A percentile compares a stretch with the other conserved stretches of the same genome.
Conservation (phyloP, 2,113 vertebrate species). For the Sturnira hondurensis region DNA sequence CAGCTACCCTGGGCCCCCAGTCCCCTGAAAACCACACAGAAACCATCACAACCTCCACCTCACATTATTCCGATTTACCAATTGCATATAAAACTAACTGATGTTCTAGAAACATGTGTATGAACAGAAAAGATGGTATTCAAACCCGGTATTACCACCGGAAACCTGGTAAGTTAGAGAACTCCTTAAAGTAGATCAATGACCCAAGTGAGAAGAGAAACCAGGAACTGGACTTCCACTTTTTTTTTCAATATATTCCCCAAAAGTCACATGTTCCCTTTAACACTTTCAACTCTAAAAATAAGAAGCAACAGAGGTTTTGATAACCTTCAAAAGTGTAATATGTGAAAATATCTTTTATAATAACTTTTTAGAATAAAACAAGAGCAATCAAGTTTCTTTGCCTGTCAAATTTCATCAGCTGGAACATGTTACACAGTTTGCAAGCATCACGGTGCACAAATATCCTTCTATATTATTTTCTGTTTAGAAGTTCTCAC, state of each 20-base stretch:
- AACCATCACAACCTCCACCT: not conserved
- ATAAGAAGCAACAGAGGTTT: not conserved
- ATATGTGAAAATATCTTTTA: not conserved
- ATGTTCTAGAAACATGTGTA: not conserved
- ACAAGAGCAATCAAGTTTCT: not conserved
- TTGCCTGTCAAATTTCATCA: not conserved
- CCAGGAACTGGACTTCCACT: not conserved
- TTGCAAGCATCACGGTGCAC: not conserved
- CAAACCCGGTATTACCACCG: not conserved
- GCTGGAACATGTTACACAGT: not conserved
- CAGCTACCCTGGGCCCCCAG: not conserved
- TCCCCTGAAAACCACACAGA: not conserved
- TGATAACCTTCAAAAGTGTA: not conserved
- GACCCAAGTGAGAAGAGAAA: not conserved
- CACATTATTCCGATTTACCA: not conserved
- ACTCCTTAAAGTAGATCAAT: not conserved
- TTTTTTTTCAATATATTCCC: not conserved
- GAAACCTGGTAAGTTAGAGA: not conserved
- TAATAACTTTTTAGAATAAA: not conserved
- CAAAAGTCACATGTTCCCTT: not conserved
- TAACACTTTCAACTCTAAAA: slow-evolving; percentile 16
- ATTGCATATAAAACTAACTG: not conserved
- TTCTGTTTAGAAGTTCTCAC: slow-evolving; percentile 77
- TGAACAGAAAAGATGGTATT: not conserved
- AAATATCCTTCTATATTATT: not conserved